Conservation (phyloP, 2,113 vertebrate genomes). For the Stigmatopora nigra region DNA sequence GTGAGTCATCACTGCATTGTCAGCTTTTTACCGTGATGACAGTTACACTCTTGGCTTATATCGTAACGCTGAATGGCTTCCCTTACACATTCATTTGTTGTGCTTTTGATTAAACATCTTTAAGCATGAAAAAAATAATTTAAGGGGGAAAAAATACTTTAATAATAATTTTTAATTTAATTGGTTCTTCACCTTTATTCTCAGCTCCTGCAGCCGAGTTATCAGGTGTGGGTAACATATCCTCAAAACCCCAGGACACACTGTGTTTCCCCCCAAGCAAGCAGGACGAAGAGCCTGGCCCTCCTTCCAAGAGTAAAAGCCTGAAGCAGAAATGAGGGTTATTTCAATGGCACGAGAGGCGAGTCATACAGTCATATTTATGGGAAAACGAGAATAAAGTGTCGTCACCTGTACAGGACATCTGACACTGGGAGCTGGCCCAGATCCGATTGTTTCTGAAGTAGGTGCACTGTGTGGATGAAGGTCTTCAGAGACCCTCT, state of each 20-base stretch:
- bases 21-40: slow-evolving; percentile 10
- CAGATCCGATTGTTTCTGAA: slow-evolving; percentile 94
- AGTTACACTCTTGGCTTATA: slow-evolving; percentile 4
- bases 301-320: slow-evolving; percentile 91
- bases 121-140: not conserved
- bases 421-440: slow-evolving; percentile 91
- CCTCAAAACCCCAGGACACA: slow-evolving; percentile 98
- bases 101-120: not conserved
- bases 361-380: not conserved
- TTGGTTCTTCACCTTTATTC: slow-evolving; percentile 78
- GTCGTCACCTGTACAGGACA: slow-evolving; percentile 87
- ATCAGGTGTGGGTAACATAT: slow-evolving; percentile 93
- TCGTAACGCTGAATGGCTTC: not conserved
- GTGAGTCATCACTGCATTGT: slow-evolving; percentile 16
- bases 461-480: slow-evolving; percentile 94
- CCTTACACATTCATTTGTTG: not conserved
- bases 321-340: slow-evolving; percentile 58
- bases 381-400: not conserved
- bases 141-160: not conserved
- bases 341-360: not conserved
- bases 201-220: slow-evolving; percentile 81
- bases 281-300: slow-evolving; percentile 93
- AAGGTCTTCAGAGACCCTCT: slow-evolving; percentile 98
- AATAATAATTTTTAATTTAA: not conserved
- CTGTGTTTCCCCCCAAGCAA: slow-evolving; percentile 92